These are phyloP conservation scores for Neolamprologus ventralis DNA, from an alignment of 2,113 vertebrate species.

Conservation along the genomic window DNA sequence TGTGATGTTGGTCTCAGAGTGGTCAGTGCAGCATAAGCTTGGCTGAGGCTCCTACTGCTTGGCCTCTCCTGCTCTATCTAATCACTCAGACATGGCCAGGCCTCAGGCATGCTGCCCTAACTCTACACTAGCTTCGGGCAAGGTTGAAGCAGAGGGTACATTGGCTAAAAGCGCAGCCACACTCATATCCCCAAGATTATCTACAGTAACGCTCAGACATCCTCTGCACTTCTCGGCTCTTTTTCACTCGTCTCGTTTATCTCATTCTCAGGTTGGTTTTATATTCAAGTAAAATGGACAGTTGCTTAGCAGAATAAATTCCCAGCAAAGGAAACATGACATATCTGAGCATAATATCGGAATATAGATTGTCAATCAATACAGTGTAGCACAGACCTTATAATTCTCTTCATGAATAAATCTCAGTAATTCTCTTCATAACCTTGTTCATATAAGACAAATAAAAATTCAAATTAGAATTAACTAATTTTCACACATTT, in stretches of 20 bases:
- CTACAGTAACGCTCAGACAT: slow-evolving; percentile 19
- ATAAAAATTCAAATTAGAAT: neutral
- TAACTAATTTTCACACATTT: neutral
- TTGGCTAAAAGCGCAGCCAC: slow-evolving; percentile 38
- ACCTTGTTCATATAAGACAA: neutral
- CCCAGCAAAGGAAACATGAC: neutral
- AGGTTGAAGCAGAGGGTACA: slow-evolving; percentile 64
- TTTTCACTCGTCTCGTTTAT: neutral
- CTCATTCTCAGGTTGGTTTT: neutral
- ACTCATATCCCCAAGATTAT: slow-evolving; percentile 50
- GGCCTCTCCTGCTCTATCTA: slow-evolving; percentile 64
- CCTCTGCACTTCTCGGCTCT: slow-evolving; percentile 1
- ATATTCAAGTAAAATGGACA: neutral
- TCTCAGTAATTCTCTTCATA: neutral
- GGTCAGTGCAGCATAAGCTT: slow-evolving; percentile 42
- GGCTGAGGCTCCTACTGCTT: slow-evolving; percentile 40
- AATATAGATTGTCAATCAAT: neutral
- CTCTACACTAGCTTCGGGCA: slow-evolving; percentile 57
- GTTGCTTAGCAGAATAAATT: neutral
- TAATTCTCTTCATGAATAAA: neutral
- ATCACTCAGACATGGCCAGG: slow-evolving; percentile 64
- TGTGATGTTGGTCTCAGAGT: neutral
- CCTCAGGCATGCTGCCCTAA: slow-evolving; percentile 56
- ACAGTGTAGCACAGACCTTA: neutral
- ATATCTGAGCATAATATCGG: neutral